phyloP scores from a whole-genome alignment of 2,113 vertebrate genomes.

The Pionites leucogaster region DNA sequence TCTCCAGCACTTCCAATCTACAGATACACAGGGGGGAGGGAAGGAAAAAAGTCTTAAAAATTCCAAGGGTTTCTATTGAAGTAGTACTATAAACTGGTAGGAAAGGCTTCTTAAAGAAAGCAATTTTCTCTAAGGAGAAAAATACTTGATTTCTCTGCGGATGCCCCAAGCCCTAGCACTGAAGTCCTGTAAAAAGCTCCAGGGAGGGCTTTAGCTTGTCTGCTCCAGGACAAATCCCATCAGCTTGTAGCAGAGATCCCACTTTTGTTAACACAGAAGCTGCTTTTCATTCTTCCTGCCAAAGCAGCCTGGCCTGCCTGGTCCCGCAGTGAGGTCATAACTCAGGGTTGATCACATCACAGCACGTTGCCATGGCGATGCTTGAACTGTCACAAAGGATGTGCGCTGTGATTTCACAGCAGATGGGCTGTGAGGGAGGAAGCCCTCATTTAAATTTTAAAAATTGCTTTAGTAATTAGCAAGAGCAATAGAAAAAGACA shows the following conservation, averaged over 20 bases:
- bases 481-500: conserved; percentile 47
- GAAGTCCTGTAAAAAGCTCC: background rate
- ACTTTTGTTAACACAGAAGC: background rate
- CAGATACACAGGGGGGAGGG: fast-evolving
- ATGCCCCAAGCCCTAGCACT: background rate
- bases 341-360: conserved; percentile 65
- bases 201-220: background rate
- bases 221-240: background rate
- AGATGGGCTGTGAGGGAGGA: conserved; percentile 71
- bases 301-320: background rate
- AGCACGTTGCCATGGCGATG: conserved; percentile 49
- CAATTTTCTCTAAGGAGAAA: background rate
- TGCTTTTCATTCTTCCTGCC: conserved; percentile 31
- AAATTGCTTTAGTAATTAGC: conserved; percentile 68
- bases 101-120: background rate
- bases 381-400: conserved; percentile 64
- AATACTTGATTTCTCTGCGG: background rate
- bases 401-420: conserved; percentile 65
- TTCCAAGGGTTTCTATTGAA: background rate
- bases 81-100: background rate
- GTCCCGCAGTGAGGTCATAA: conserved; percentile 61
- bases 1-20: background rate
- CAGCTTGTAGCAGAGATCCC: background rate
- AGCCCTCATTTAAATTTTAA: conserved; percentile 69
- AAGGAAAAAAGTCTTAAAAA: background rate